Percentiles rank a stretch among this genome's conserved stretches.
These are phyloP conservation scores for Notarius lentiginosus DNA, from an alignment of 2,113 vertebrate species.

Conservation along the genomic window DNA sequence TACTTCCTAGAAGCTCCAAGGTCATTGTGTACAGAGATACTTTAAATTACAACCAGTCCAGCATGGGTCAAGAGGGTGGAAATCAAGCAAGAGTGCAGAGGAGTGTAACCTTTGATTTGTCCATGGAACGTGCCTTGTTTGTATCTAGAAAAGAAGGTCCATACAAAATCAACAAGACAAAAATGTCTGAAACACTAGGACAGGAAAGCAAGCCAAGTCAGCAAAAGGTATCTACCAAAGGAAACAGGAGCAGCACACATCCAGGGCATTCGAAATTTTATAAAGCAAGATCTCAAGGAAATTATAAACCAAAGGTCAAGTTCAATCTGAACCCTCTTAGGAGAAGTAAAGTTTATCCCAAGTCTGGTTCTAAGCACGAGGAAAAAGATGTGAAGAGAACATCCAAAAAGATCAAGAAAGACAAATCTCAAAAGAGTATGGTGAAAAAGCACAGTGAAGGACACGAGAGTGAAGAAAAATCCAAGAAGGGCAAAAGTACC, in stretches of 20 bases:
- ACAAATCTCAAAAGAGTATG: slow-evolving; percentile 1
- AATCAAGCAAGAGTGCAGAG: slow-evolving; percentile 49
- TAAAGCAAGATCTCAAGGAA: slow-evolving; percentile 61
- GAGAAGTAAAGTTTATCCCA: slow-evolving; percentile 75
- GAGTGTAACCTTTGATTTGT: slow-evolving; percentile 69
- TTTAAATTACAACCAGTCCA: slow-evolving; percentile 32
- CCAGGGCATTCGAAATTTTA: slow-evolving; percentile 27
- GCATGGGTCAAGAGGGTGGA: background rate
- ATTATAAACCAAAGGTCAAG: slow-evolving; percentile 71
- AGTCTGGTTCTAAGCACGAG: slow-evolving; percentile 46
- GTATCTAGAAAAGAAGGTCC: slow-evolving; percentile 29
- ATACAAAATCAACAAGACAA: slow-evolving; percentile 28
- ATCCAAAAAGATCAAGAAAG: slow-evolving; percentile 52
- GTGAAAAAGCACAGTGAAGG: background rate
- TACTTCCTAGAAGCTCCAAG: slow-evolving; percentile 6
- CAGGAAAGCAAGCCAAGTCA: background rate
- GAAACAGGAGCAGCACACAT: slow-evolving; percentile 27
- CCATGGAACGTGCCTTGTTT: slow-evolving; percentile 29
- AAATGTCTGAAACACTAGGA: slow-evolving; percentile 1
- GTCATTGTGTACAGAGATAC: slow-evolving; percentile 44
- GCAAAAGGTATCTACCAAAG: slow-evolving; percentile 28
- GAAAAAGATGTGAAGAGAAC: slow-evolving; percentile 51
- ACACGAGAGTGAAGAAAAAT: background rate
- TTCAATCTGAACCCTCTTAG: slow-evolving; percentile 76
- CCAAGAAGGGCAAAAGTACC: background rate